These are phyloP conservation scores for cat (Felis catus) DNA, from an alignment of 2,113 vertebrate species.

Conservation along the genomic window DNA sequence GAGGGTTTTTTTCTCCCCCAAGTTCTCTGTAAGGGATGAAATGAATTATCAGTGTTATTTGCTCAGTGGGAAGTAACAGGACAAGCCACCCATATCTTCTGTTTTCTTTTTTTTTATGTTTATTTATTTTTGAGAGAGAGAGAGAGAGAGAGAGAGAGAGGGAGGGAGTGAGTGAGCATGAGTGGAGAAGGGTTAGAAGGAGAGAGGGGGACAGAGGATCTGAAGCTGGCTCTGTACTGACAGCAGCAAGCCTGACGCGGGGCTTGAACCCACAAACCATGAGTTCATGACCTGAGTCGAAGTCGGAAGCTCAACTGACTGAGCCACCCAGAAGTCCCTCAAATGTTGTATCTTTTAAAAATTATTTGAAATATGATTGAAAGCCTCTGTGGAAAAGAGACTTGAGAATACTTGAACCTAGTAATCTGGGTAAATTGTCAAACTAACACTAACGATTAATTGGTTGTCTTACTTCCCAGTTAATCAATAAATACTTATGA, in stretches of 20 bases:
- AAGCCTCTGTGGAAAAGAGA: conserved; percentile 27
- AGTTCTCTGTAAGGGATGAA: conserved; percentile 30
- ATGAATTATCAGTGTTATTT: conserved; percentile 43
- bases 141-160: no score
- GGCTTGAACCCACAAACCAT: no score
- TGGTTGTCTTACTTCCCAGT: not conserved
- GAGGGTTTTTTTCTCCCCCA: not conserved
- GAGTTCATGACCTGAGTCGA: no score
- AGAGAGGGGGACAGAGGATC: no score
- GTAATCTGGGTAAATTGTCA: not conserved
- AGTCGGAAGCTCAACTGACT: no score
- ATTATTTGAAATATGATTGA: not conserved
- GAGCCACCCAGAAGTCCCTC: not conserved
- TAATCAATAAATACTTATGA: not conserved
- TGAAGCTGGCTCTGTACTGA: no score
- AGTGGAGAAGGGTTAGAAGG: no score
- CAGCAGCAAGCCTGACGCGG: no score
- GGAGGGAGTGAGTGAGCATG: no score
- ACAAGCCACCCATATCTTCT: not conserved
- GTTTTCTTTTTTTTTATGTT: not conserved
- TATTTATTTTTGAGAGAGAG: no score
- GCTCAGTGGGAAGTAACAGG: not conserved
- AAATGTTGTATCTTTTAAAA: not conserved
- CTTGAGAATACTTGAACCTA: not conserved
- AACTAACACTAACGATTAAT: not conserved